A percentile compares a stretch with the other conserved stretches of the same genome.
phyloP scores from a whole-genome alignment of 2,888 invertebrate species.

The Perizoma affinitatum region DNA sequence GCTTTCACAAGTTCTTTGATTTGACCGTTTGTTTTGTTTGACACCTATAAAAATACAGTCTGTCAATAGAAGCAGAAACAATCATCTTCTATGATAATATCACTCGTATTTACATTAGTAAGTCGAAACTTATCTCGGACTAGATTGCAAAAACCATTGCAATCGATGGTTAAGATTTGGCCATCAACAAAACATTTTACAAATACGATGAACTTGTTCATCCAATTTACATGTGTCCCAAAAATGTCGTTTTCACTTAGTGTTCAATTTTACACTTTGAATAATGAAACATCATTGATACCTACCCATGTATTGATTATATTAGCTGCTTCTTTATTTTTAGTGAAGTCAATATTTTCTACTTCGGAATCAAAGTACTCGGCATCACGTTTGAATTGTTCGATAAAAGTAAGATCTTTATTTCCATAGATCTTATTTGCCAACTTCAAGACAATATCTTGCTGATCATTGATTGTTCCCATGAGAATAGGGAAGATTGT shows the following conservation, averaged over 20 bases:
- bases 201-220: no score
- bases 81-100: no score
- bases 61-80: no score
- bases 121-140: no score
- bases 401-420: constrained; percentile 31
- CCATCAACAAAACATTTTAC: no score
- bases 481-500: constrained; percentile 35
- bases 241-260: no score
- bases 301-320: constrained; percentile 56
- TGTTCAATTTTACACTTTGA: no score
- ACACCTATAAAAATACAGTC: constrained; percentile 47
- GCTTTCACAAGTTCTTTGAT: constrained; percentile 51
- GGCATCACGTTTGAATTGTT: constrained; percentile 30
- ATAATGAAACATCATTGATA: no score
- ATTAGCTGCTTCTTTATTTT: constrained; percentile 40
- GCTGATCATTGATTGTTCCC: constrained; percentile 33
- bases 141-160: no score
- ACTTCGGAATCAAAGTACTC: constrained; percentile 41
- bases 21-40: constrained; percentile 47
- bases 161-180: no score
- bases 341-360: constrained; percentile 47
- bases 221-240: no score
- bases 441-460: constrained; percentile 39
- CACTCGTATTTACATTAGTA: no score
- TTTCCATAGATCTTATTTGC: constrained; percentile 43